A percentile compares a stretch with the other conserved stretches of the same genome.
phyloP scores from a whole-genome alignment of 2,797 vertebrate genomes.

The Channallabes apus region DNA sequence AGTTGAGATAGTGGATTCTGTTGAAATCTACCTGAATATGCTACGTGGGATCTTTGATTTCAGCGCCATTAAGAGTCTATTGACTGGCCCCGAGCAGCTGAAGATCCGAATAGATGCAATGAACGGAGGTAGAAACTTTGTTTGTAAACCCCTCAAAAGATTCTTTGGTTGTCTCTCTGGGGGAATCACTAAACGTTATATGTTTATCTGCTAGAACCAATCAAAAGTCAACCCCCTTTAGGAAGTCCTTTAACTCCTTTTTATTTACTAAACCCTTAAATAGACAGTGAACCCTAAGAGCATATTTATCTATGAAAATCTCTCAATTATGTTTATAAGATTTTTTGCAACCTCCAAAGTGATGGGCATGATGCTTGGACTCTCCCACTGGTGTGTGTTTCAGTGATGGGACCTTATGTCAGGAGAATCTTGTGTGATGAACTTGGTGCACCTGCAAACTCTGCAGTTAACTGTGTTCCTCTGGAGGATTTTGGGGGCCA shows the following conservation, averaged over 20 bases:
- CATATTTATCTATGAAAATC: background rate
- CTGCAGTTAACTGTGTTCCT: conserved; percentile 93
- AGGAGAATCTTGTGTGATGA: conserved; percentile 95
- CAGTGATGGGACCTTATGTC: conserved; percentile 99
- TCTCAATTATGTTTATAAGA: background rate
- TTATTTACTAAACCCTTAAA: background rate
- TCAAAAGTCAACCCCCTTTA: background rate
- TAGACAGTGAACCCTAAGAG: background rate
- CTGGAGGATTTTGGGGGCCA: conserved; percentile 96
- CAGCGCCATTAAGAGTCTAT: conserved; percentile 85
- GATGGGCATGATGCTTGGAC: background rate
- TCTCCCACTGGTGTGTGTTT: conserved; percentile 48
- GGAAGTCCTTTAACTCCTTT: background rate
- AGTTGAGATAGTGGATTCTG: conserved; percentile 98
- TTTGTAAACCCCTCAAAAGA: background rate
- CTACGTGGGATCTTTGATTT: conserved; percentile 95
- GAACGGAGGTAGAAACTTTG: conserved; percentile 83
- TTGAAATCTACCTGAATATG: conserved; percentile 94
- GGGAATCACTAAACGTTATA: background rate
- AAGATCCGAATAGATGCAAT: conserved; percentile 97
- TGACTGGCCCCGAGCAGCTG: conserved; percentile 88
- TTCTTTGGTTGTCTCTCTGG: background rate
- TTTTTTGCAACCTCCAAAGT: background rate
- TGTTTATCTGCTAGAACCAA: background rate
- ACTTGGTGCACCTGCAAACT: conserved; percentile 94